These are phyloP conservation scores for Tetragnatha montana DNA, from an alignment of 2,888 invertebrate species.

Conservation along the genomic window DNA sequence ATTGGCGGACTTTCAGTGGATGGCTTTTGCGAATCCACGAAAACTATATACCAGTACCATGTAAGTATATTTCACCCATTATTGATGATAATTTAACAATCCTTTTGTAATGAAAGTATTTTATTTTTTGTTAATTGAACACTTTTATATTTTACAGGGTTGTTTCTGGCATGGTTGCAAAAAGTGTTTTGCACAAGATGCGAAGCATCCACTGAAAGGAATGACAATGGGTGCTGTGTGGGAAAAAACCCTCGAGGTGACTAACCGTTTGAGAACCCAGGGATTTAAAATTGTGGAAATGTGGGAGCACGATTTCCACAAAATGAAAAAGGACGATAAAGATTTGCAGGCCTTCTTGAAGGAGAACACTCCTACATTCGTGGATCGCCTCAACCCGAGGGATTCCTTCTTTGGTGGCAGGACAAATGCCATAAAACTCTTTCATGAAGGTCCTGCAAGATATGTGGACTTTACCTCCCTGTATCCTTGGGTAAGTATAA, in stretches of 20 bases:
- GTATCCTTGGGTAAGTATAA: slow-evolving; percentile 72
- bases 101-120: neutral
- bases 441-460: slow-evolving; percentile 72
- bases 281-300: neutral
- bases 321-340: neutral
- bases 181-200: neutral
- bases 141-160: neutral
- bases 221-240: neutral
- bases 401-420: slow-evolving; percentile 74
- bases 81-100: too few relatives aligned
- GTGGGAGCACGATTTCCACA: neutral
- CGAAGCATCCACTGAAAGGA: neutral
- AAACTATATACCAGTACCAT: neutral
- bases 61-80: too few relatives aligned
- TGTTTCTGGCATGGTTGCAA: neutral
- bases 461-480: slow-evolving; percentile 73
- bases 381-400: slow-evolving; percentile 58
- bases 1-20: slow-evolving; percentile 13
- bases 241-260: neutral
- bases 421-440: slow-evolving; percentile 73
- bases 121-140: neutral
- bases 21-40: slow-evolving; percentile 1
- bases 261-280: neutral
- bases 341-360: neutral
- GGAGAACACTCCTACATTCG: neutral